These are phyloP conservation scores for Papilio polyxenes DNA, from an alignment of 1,140 invertebrate genomes.

Conservation along the genomic window DNA sequence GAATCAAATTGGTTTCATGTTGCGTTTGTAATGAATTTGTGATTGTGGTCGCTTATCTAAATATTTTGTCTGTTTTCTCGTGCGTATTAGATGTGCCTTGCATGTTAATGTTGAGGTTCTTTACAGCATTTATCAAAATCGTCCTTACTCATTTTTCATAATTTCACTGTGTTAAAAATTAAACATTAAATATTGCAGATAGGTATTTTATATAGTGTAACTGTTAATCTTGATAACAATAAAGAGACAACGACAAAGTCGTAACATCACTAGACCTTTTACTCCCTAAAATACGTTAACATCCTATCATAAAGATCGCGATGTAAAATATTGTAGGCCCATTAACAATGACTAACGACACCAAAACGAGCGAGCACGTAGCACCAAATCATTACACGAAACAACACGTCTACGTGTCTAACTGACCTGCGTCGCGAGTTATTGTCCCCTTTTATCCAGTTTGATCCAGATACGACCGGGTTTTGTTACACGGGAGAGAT, in stretches of 20 bases:
- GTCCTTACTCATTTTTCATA: background rate
- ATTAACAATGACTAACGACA: constrained; percentile 36
- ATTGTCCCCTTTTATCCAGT: constrained; percentile 31
- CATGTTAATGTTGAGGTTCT: constrained; percentile 13
- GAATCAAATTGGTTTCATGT: constrained; percentile 74
- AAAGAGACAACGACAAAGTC: background rate
- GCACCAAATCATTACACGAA: constrained; percentile 37
- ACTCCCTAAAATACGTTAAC: background rate
- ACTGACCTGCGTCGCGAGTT: constrained; percentile 24
- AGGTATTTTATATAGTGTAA: background rate
- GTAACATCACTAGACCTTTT: constrained; percentile 1
- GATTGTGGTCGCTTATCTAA: constrained; percentile 53
- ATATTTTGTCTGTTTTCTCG: constrained; percentile 43
- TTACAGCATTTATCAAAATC: background rate
- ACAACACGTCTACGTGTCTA: constrained; percentile 37
- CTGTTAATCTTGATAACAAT: background rate
- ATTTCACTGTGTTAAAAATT: too few relatives aligned
- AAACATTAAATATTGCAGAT: too few relatives aligned
- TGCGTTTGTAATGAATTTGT: constrained; percentile 71
- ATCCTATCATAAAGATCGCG: constrained; percentile 31
- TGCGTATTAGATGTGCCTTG: constrained; percentile 8
- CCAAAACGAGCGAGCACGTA: constrained; percentile 29
- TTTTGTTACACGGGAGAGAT: constrained; percentile 36
- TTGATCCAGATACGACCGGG: constrained; percentile 32
- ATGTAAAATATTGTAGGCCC: constrained; percentile 30